Base-by-base conservation (phyloP, 1,140 invertebrate species). In the Magallana gigas region DNA sequence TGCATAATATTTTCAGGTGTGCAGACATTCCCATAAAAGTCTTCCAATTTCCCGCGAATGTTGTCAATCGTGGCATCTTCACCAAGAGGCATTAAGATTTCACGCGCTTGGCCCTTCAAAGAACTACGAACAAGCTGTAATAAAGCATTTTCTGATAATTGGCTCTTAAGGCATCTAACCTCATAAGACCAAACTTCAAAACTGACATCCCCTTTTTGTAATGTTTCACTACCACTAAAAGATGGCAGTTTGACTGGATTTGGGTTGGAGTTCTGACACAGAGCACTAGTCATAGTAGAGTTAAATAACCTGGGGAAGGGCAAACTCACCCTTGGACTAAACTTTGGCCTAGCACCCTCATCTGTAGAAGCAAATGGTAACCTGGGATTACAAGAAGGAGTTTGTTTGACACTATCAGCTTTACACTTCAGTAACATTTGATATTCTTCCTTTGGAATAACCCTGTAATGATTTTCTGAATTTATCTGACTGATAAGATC, bases 111-210 rank as follows among this genome's bases (percentile, higher is more conserved):
- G 23, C 23, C 23, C 23, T 23, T 23, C 23, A 23, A 23, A 23
- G 23, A 23, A 23, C 23, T 23, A 23, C 85, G 60, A n/a, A 87
- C 11, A 11, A 59, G n/a, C n/a, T 87, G 85, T 12, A 87, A 18
- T 56, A 87, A 29, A 60, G 57, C 60, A 83, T 23, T 60, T 57
- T 82, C 58, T 62, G 57, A 1, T 56, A 62, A 62, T 36, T 87
- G 57, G 18, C 18, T 80, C 57, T 76, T 87, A 14, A 83, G 16
- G 83, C 85, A 87, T 23, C 76, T 62, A 14, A 87, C 80, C 23
- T 87, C 85, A 64, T 29, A 88, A 12, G 59, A 71, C 87, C 87
- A 88, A 7, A 80, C 87, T 23, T 84, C 83, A 60, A 62, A 88
- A 59, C 62, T 85, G 5, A 64, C 83, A 8, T 80, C 87, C 48